Percentiles rank a stretch among this genome's conserved stretches.
phyloP scores from a whole-genome alignment of 2,797 vertebrate genomes.

The Fistularia tabacaria region DNA sequence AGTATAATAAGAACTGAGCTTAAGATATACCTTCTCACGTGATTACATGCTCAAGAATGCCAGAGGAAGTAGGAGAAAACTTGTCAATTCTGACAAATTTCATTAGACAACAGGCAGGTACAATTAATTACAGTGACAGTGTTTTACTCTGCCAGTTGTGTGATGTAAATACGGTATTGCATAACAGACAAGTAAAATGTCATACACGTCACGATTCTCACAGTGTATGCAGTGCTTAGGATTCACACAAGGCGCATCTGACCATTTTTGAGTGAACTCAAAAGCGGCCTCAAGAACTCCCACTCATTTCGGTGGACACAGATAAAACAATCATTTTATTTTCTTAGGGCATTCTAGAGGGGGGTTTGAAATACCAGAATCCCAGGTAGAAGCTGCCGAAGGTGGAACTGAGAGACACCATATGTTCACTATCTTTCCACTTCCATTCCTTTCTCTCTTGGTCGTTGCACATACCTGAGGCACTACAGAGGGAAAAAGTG shows the following conservation, averaged over 20 bases:
- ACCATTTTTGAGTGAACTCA: constrained; percentile 7
- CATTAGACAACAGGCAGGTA: constrained; percentile 10
- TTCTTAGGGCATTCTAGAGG: constrained; percentile 33
- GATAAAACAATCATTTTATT: constrained; percentile 49
- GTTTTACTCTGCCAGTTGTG: constrained; percentile 2
- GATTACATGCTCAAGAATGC: constrained; percentile 31
- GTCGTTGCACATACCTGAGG: constrained; percentile 60
- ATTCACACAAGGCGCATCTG: constrained; percentile 1
- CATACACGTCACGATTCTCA: neutral
- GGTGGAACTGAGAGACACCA: constrained; percentile 64
- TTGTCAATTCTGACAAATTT: constrained; percentile 21
- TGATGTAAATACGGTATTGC: neutral
- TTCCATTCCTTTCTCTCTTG: constrained; percentile 36
- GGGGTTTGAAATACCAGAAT: constrained; percentile 44
- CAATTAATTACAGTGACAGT: constrained; percentile 15
- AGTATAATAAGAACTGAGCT: constrained; percentile 11
- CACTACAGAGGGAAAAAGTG: constrained; percentile 56
- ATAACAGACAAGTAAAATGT: neutral
- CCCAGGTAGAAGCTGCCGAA: constrained; percentile 50
- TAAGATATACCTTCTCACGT: constrained; percentile 9
- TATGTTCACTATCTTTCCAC: constrained; percentile 45
- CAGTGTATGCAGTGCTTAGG: neutral
- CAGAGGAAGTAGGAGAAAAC: constrained; percentile 14
- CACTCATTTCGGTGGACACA: constrained; percentile 25
- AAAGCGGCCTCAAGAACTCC: constrained; percentile 4